phyloP scores from a whole-genome alignment of 1,140 invertebrate genomes.

The Calephelis virginiensis region DNA sequence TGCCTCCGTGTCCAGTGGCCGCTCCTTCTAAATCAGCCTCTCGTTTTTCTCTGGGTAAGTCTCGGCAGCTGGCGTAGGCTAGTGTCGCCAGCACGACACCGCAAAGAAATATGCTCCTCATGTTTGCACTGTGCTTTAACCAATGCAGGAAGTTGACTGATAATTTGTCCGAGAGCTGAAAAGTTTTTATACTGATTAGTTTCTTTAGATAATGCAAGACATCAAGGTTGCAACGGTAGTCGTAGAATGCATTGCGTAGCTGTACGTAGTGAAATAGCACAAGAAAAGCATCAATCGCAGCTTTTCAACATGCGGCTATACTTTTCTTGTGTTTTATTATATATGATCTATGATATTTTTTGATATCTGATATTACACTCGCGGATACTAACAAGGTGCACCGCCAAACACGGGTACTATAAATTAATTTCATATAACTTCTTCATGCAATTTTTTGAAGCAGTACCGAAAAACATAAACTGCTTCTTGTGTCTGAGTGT shows the following conservation, averaged over 20 bases:
- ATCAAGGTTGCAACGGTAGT: constrained; percentile 58
- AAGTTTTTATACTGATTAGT: constrained; percentile 65
- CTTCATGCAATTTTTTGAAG: no score
- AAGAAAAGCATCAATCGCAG: constrained; percentile 22
- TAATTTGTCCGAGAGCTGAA: constrained; percentile 38
- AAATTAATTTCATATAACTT: no score
- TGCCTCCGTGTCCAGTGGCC: constrained; percentile 76
- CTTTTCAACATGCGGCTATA: constrained; percentile 12
- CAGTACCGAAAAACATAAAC: no score
- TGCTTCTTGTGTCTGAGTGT: no score
- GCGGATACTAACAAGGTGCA: no score
- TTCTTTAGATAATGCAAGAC: constrained; percentile 56
- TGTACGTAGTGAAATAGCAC: constrained; percentile 17
- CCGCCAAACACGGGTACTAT: no score
- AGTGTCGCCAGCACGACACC: constrained; percentile 56
- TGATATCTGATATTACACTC: no score
- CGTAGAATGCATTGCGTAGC: constrained; percentile 54
- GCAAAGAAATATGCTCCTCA: constrained; percentile 59
- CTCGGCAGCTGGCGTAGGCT: constrained; percentile 56
- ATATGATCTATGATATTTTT: no score
- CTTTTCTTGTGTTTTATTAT: background rate
- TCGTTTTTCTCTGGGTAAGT: constrained; percentile 47
- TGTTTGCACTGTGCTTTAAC: constrained; percentile 48
- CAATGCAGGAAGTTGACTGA: constrained; percentile 54
- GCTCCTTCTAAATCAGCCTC: constrained; percentile 79